These are phyloP conservation scores for Notodromas monacha DNA, from an alignment of 2,888 invertebrate species.

Conservation along the genomic window DNA sequence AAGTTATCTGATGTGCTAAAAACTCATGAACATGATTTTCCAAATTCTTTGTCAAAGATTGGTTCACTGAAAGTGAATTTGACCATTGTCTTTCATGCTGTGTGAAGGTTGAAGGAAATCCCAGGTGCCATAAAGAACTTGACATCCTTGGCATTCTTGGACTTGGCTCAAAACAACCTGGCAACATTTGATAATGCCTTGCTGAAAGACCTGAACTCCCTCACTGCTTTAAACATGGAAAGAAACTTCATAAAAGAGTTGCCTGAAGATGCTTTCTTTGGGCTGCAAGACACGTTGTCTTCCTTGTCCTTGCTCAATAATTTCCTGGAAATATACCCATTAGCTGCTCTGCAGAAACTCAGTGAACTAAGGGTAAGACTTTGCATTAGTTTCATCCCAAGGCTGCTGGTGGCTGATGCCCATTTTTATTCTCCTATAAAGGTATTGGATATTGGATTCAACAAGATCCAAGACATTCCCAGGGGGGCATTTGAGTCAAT, in stretches of 20 bases:
- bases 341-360: constrained; percentile 36
- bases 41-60: no score
- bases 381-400: no score
- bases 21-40: no score
- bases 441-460: constrained; percentile 71
- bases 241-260: constrained; percentile 49
- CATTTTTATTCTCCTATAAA: no score
- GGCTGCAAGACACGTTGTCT: constrained; percentile 44
- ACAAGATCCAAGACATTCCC: constrained; percentile 47
- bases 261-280: constrained; percentile 37
- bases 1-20: no score
- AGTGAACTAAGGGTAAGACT: constrained; percentile 38
- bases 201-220: constrained; percentile 31
- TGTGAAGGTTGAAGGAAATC: constrained; percentile 37
- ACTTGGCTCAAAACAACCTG: constrained; percentile 27
- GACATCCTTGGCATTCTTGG: constrained; percentile 46
- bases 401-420: no score
- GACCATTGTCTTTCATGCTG: no score
- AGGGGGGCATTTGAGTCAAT: constrained; percentile 42
- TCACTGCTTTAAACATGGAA: constrained; percentile 59
- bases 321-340: constrained; percentile 52
- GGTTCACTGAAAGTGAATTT: no score
- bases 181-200: constrained; percentile 19
- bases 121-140: constrained; percentile 45
- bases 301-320: constrained; percentile 64